Evolutionary conservation across 2,797 vertebrate genomes (phyloP), one percentile per base, ranked within the genome.

Genomic region (Melanotaenia boesemani): DNA sequence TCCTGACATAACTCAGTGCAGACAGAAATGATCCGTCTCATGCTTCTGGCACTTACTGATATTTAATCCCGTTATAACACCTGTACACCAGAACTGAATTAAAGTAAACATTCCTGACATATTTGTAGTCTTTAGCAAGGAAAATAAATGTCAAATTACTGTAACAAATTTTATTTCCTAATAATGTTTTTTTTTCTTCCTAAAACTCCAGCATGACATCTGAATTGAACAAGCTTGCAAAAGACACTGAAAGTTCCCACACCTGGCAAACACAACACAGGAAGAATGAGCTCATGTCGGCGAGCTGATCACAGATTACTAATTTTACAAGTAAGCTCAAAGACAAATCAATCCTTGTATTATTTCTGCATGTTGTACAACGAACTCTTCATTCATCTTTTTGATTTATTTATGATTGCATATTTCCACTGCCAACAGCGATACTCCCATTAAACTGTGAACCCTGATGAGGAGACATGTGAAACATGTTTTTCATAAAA

Each of bases 401-500:
- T 41, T 77, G 44, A 80, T 77, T 83, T 79, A 82, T 77, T 66
- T 46, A 36, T 56, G 55, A 64, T 62, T 76, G 44, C 37, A 63
- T n/a, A 68, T 18, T 63, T 67, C 39, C 41, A 30, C 37, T 52
- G 24, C 57, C 57, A 60, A 59, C 52, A 61, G 58, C 41, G 41
- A 65, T 32, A 64, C 48, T 59, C 63, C 26, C 37, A 59, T n/a
- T 44, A 26, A 81, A 72, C 44, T 36, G 60, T 34, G 77, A 79
- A 66, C 34, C 63, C 78, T 68, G 70, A 82, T 66, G 52, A 28
- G n/a, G 30, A 66, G 59, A 67, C 11, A 3, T 10, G 44, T 74
- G 68, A 85, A 50, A 55, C n/a, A 20, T 18, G 46, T 69, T 63
- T 62, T 75, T 22, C 58, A 28, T 69, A 78, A 56, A 55, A 82